Evolutionary conservation across 2,888 invertebrate genomes (phyloP).

Genomic region (Melanotus villosus): DNA sequence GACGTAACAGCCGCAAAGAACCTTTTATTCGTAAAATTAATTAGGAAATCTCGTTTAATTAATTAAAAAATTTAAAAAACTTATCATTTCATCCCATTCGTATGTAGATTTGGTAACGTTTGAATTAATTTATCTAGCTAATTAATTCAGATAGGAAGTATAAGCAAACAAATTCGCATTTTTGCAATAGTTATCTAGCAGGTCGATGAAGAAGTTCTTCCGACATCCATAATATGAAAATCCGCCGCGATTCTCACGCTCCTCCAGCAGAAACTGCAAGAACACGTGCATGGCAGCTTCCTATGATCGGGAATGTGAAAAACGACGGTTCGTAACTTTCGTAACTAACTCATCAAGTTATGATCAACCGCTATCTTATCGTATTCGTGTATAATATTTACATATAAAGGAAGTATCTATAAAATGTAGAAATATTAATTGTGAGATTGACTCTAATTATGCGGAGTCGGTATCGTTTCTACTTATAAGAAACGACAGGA

Average conservation of each 20-base stretch:
- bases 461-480: background rate
- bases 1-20: no score
- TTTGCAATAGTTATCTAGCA: slow-evolving; percentile 10
- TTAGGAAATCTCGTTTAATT: no score
- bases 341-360: slow-evolving; percentile 16
- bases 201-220: slow-evolving; percentile 14
- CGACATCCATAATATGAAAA: slow-evolving; percentile 6
- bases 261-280: slow-evolving; percentile 53
- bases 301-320: slow-evolving; percentile 60
- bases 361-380: slow-evolving; percentile 14
- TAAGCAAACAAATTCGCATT: background rate
- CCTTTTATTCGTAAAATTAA: no score
- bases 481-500: background rate
- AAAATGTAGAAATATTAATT: slow-evolving; percentile 13
- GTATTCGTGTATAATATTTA: background rate
- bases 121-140: no score
- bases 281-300: slow-evolving; percentile 58
- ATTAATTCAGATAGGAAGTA: background rate
- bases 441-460: slow-evolving; percentile 8
- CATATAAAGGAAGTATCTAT: slow-evolving; percentile 11
- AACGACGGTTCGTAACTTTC: slow-evolving; percentile 42
- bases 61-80: no score
- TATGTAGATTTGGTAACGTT: no score
- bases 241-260: slow-evolving; percentile 57
- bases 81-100: no score